Base-by-base conservation (phyloP, 2,888 invertebrate genomes). In the Parnassius smintheus region DNA sequence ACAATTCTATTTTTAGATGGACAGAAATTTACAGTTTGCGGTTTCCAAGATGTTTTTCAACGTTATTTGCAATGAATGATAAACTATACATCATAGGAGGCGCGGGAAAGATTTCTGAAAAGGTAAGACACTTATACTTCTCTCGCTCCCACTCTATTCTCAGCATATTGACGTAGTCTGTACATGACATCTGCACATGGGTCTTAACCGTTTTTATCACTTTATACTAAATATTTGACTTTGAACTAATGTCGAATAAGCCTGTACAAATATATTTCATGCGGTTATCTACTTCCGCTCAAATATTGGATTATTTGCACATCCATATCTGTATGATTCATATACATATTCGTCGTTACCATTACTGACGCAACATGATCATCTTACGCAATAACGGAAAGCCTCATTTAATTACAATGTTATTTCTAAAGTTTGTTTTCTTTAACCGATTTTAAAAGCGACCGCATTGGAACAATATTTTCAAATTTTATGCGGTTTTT, bases 31-130 rank as follows among this genome's bases (percentile, higher is more conserved):
- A 92, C 66, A 87, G 78, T 68, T 77, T 94, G 52, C 84, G 92
- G 25, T 93, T 93, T 71, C 93, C 93, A 1, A 83, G 91, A 70
- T 91, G 91, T 86, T 86, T 94, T 81, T 83, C 94, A 64, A 89
- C 91, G 68, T 72, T 93, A 72, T 87, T 93, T 71, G 82, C 92
- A 10, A 92, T 93, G 87, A 92, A 93, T 62, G 93, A 94, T 73
- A 91, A 90, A 65, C 77, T 95, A 52, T 95, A 93, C 74, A 80
- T 95, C 46, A 91, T 95, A 62, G 96, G 95, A 0, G 95, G 95
- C 2, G 95, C 94, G 49, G 94, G 93, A 2, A 93, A 92, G 75
- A 80, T 90, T 7, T 77, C 85, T 2, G 91, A 91, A 60, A 92
- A 89, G 81, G 91, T 87, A 68, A 57, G 56, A 66, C 35, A 49